Conservation (phyloP, 2,113 vertebrate genomes). For the Brachyistius frenatus region DNA sequence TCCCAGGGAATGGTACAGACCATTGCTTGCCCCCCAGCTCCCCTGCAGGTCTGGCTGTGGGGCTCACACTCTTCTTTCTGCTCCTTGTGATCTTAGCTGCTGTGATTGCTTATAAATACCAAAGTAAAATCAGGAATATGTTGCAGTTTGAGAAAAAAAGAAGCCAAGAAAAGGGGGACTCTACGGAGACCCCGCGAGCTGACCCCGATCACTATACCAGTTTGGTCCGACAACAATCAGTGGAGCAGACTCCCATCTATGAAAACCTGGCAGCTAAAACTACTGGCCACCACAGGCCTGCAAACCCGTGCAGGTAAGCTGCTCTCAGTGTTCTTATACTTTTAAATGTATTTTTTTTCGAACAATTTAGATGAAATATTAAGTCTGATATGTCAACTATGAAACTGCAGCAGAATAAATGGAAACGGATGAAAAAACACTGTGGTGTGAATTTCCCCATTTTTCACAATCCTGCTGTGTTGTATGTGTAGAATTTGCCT, state of each 20-base stretch:
- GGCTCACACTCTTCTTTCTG: constrained; percentile 65
- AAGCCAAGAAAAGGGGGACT: constrained; percentile 35
- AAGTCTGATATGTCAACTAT: not conserved
- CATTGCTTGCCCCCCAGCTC: fast-evolving
- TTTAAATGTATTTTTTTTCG: not conserved
- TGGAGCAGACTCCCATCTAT: constrained; percentile 67
- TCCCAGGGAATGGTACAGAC: not conserved
- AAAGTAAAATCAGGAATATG: constrained; percentile 10
- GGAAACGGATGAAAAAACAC: constrained; percentile 52
- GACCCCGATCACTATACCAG: constrained; percentile 32
- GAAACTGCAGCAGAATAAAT: not conserved
- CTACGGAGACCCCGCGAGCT: not conserved
- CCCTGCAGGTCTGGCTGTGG: constrained; percentile 26
- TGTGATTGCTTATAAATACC: constrained; percentile 44
- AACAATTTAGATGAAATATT: constrained; percentile 4
- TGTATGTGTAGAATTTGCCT: not conserved
- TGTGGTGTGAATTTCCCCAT: constrained; percentile 48
- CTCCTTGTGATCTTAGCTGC: constrained; percentile 22
- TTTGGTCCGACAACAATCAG: not conserved
- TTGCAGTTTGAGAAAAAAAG: constrained; percentile 1
- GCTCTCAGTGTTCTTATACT: not conserved
- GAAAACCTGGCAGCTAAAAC: constrained; percentile 69
- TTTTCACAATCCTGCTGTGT: constrained; percentile 44
- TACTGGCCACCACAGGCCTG: not conserved
- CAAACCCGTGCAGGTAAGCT: constrained; percentile 46